Conservation (phyloP, 1,140 invertebrate species). For the Camponotus pennsylvanicus region DNA sequence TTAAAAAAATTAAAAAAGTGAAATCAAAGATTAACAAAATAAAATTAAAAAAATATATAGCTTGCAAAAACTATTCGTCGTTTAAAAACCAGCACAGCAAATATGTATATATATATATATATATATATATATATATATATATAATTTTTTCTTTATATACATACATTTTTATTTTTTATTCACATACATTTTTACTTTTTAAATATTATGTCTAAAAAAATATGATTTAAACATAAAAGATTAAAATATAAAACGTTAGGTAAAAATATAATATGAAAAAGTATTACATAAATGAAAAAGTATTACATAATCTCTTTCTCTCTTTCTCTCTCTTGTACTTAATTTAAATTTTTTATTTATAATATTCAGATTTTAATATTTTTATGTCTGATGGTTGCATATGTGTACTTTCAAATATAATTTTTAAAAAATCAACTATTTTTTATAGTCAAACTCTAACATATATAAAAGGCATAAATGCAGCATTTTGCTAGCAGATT, state of each 20-base stretch:
- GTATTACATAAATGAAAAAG: background rate
- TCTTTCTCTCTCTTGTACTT: too few species aligned
- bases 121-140: too few species aligned
- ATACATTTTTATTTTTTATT: background rate
- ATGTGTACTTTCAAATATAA: background rate
- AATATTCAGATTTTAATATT: background rate
- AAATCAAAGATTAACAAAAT: background rate
- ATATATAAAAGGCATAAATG: background rate
- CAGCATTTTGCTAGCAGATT: conserved; percentile 9
- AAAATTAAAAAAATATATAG: background rate
- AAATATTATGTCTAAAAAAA: background rate
- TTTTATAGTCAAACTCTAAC: background rate
- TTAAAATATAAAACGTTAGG: background rate
- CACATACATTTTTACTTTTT: background rate
- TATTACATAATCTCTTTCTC: too few species aligned
- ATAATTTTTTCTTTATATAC: background rate
- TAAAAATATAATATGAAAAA: background rate
- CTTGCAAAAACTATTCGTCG: background rate
- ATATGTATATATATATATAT: background rate
- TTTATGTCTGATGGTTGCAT: too few species aligned
- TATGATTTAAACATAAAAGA: background rate
- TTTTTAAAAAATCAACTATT: background rate
- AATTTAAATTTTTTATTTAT: background rate
- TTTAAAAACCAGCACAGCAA: background rate
- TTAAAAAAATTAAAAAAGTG: background rate